Percentiles rank a stretch among this genome's conserved stretches.
phyloP scores from a whole-genome alignment of 2,113 vertebrate species.

The Sapajus apella region DNA sequence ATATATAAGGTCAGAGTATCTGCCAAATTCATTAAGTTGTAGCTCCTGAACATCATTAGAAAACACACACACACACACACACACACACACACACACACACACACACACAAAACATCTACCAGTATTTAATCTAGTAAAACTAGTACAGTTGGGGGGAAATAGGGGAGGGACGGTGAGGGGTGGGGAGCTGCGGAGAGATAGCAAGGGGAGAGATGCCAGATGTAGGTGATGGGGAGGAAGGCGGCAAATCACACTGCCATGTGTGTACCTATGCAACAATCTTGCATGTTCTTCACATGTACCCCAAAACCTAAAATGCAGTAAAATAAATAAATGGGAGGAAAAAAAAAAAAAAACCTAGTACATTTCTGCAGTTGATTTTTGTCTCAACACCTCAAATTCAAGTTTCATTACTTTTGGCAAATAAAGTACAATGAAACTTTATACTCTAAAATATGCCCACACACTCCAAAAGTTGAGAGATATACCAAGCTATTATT shows the following conservation, averaged over 20 bases:
- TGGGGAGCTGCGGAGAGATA: too few relatives aligned
- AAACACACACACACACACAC: not conserved
- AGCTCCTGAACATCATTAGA: not conserved
- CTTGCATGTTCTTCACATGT: too few relatives aligned
- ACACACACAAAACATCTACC: not conserved
- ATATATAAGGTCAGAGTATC: not conserved
- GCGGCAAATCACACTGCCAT: too few relatives aligned
- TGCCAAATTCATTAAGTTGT: not conserved
- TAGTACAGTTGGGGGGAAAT: not conserved
- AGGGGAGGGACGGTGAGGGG: too few relatives aligned
- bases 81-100: not conserved
- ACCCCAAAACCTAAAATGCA: too few relatives aligned
- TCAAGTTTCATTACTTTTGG: not conserved
- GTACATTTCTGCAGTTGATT: not conserved
- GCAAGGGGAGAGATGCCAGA: too few relatives aligned
- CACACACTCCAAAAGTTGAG: not conserved
- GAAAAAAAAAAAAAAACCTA: not conserved
- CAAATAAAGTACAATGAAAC: conserved; percentile 18
- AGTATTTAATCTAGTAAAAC: not conserved
- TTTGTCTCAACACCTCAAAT: conserved; percentile 25
- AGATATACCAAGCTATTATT: not conserved
- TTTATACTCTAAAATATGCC: not conserved
- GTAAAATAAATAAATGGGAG: too few relatives aligned
- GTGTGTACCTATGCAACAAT: too few relatives aligned
- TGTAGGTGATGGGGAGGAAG: too few relatives aligned